phyloP scores from a whole-genome alignment of 1,140 invertebrate genomes.

The Schlechtendalia chinensis region DNA sequence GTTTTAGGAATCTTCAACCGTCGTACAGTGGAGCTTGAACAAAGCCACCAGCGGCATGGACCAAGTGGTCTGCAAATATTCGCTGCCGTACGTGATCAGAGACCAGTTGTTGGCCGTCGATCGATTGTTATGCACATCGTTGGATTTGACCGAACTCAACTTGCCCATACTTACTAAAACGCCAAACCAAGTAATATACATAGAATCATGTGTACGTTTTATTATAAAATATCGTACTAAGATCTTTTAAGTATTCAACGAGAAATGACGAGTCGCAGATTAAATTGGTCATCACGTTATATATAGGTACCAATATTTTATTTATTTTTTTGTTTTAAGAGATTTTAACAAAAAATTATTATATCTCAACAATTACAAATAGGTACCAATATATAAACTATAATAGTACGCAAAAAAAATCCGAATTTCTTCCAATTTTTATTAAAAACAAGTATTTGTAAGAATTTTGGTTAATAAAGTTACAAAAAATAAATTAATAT shows the following conservation, averaged over 20 bases:
- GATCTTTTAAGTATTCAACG: background rate
- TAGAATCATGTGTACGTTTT: background rate
- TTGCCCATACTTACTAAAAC: slow-evolving; percentile 19
- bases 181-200: slow-evolving; percentile 14
- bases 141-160: slow-evolving; percentile 7
- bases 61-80: background rate
- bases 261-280: too few species aligned
- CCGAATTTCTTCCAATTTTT: too few species aligned
- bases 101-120: background rate
- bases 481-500: too few species aligned
- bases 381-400: too few species aligned
- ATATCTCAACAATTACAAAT: too few species aligned
- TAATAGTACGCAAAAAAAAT: too few species aligned
- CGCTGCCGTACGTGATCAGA: slow-evolving; percentile 6
- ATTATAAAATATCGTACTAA: background rate
- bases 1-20: background rate
- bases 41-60: slow-evolving; percentile 3
- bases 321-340: too few species aligned
- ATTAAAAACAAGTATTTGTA: too few species aligned
- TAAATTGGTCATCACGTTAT: too few species aligned
- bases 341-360: too few species aligned
- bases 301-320: too few species aligned
- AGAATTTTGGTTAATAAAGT: too few species aligned
- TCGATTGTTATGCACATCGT: slow-evolving; percentile 1
- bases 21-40: slow-evolving; percentile 12